These are phyloP conservation scores for Thecocarcelia acutangulata DNA, from an alignment of 2,888 invertebrate species.

Conservation along the genomic window DNA sequence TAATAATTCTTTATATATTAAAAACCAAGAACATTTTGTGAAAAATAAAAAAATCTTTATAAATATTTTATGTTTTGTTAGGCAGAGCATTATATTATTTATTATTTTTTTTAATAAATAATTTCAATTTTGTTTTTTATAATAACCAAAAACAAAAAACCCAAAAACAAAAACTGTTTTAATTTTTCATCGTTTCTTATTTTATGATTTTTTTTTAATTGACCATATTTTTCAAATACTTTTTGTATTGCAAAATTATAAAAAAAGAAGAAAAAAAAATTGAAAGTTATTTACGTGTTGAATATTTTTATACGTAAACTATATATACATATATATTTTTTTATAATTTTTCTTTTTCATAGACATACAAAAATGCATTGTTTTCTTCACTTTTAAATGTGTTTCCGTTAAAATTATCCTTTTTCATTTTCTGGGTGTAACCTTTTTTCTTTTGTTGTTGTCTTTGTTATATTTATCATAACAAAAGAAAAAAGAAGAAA, in stretches of 20 bases:
- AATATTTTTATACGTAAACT: slow-evolving; percentile 61
- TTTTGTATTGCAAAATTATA: slow-evolving; percentile 53
- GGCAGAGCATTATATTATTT: slow-evolving; percentile 75
- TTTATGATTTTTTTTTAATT: slow-evolving; percentile 33
- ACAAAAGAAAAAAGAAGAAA: slow-evolving; percentile 50
- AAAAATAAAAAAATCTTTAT: slow-evolving; percentile 62
- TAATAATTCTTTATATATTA: slow-evolving; percentile 57
- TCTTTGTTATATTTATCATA: slow-evolving; percentile 64
- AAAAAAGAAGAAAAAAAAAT: slow-evolving; percentile 24
- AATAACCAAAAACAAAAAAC: slow-evolving; percentile 70
- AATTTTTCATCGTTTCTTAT: slow-evolving; percentile 44
- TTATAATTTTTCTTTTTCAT: slow-evolving; percentile 29
- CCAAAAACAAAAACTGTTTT: slow-evolving; percentile 57
- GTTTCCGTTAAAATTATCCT: slow-evolving; percentile 41
- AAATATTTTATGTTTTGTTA: slow-evolving; percentile 69
- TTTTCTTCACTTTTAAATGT: slow-evolving; percentile 50
- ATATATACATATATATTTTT: slow-evolving; percentile 11
- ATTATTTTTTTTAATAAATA: slow-evolving; percentile 78
- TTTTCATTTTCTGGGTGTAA: slow-evolving; percentile 42
- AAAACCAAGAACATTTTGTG: slow-evolving; percentile 63
- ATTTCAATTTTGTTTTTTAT: slow-evolving; percentile 75
- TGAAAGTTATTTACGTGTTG: slow-evolving; percentile 54
- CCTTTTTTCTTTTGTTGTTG: slow-evolving; percentile 58
- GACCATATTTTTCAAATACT: slow-evolving; percentile 35
- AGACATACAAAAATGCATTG: slow-evolving; percentile 43